Evolutionary conservation across 1,140 invertebrate genomes (phyloP), one percentile per base, ranked within the genome.

Genomic region (Drosophila gunungcola): DNA sequence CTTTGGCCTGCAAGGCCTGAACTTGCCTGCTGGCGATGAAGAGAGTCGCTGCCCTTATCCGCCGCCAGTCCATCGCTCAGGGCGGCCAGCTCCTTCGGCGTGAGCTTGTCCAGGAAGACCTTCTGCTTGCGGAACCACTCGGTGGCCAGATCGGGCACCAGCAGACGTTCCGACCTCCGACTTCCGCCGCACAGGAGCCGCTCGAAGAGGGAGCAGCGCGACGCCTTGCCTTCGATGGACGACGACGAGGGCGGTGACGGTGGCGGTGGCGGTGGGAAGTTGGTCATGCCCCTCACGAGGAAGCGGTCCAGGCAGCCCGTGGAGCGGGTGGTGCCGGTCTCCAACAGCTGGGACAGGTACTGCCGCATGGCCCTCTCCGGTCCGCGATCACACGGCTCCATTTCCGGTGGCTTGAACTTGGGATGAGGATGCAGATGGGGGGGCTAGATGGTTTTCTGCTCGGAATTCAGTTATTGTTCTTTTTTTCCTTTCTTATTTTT

Each of bases 41-140:
- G 4, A 21, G 10, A 11, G 7, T 13, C 9, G 16, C 11, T 46
- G 4, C 12, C 7, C 13, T 39, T 43, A 6, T 21, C 11, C 9
- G 10, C 11, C 9, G 10, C 13, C 38, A 39, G 12, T 3, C 64
- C 68, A 12, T 10, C 64, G n/a, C 41, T 41, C 0, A 46, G 10
- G 4, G 42, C 16, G 27, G 34, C 36, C 64, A 60, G 29, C 46
- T 83, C 58, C n/a, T 52, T 32, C 0, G 38, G 0, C 3, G 46
- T 68, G 1, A 83, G 54, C 25, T 42, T 58, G 58, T 88, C 84
- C 21, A 73, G 46, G 6, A 67, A 84, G 7, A 52, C 9, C 45
- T 90, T 90, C 16, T 91, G 88, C 39, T 78, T 84, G 48, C 83
- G 89, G 38, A 73, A 91, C 88, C 88, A 91, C 3, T 83, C 73